Conservation (phyloP, 1,140 invertebrate genomes). For the Pemphigus obesinymphae region DNA sequence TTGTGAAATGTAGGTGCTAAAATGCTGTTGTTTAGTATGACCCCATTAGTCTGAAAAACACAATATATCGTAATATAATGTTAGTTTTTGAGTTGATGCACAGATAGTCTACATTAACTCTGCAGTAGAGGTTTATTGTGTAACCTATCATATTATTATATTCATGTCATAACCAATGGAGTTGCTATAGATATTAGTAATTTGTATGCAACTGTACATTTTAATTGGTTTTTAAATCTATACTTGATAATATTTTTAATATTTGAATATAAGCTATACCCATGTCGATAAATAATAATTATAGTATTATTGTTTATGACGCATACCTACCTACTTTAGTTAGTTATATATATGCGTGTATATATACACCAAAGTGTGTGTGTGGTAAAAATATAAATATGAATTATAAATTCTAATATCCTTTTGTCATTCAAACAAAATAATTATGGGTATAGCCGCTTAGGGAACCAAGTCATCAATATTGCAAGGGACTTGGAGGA, state of each 20-base stretch:
- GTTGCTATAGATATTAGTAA: not conserved
- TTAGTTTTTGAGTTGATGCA: too few relatives aligned
- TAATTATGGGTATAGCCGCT: slow-evolving; percentile 1
- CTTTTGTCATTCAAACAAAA: slow-evolving; percentile 22
- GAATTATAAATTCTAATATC: slow-evolving; percentile 13
- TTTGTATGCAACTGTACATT: not conserved
- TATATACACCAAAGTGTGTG: too few relatives aligned
- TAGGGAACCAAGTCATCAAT: slow-evolving; percentile 19
- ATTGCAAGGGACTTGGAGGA: not conserved
- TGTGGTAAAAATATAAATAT: too few relatives aligned
- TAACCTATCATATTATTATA: too few relatives aligned
- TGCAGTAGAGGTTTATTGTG: too few relatives aligned
- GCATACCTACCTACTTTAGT: not conserved
- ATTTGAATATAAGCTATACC: too few relatives aligned
- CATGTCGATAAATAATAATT: not conserved
- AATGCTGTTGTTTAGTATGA: too few relatives aligned
- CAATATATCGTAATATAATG: too few relatives aligned
- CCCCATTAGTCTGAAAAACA: too few relatives aligned
- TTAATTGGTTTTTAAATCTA: not conserved
- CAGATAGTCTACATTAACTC: too few relatives aligned
- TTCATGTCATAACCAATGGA: not conserved
- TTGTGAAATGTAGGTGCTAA: too few relatives aligned
- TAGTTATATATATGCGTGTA: not conserved
- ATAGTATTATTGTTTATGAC: not conserved
- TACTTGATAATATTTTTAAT: not conserved